phyloP scores from a whole-genome alignment of 2,113 vertebrate species.

The Heptranchias perlo region DNA sequence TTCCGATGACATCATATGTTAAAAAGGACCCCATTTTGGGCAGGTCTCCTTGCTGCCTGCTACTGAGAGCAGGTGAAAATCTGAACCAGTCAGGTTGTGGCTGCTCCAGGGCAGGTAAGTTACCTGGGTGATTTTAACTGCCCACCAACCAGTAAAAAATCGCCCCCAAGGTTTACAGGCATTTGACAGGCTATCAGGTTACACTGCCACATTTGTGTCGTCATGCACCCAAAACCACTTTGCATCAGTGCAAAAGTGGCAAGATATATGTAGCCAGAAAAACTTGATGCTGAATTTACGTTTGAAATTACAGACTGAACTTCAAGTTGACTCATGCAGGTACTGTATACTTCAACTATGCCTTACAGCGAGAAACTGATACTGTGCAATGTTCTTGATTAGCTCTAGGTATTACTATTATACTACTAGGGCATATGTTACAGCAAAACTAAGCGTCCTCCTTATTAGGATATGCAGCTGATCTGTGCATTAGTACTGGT shows the following conservation, averaged over 20 bases:
- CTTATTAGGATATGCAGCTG: neutral
- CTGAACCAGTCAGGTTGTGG: too few relatives aligned
- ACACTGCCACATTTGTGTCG: neutral
- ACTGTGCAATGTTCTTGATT: neutral
- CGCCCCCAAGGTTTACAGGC: neutral
- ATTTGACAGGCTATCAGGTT: neutral
- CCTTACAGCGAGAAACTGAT: neutral
- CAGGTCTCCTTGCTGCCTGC: too few relatives aligned
- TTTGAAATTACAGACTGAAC: neutral
- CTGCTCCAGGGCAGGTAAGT: too few relatives aligned
- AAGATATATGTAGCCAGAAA: neutral
- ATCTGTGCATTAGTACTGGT: neutral
- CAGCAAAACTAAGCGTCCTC: neutral
- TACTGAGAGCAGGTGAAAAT: too few relatives aligned
- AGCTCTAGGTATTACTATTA: neutral
- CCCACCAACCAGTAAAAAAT: too few relatives aligned
- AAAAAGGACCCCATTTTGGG: too few relatives aligned
- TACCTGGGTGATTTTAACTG: too few relatives aligned
- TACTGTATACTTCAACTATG: neutral
- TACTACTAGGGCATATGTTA: neutral
- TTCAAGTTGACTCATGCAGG: neutral
- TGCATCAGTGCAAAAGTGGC: neutral
- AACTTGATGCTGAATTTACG: neutral
- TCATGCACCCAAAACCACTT: neutral
- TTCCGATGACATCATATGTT: too few relatives aligned